These are phyloP conservation scores for Penaeus indicus DNA, from an alignment of 1,140 invertebrate genomes.

Conservation along the genomic window DNA sequence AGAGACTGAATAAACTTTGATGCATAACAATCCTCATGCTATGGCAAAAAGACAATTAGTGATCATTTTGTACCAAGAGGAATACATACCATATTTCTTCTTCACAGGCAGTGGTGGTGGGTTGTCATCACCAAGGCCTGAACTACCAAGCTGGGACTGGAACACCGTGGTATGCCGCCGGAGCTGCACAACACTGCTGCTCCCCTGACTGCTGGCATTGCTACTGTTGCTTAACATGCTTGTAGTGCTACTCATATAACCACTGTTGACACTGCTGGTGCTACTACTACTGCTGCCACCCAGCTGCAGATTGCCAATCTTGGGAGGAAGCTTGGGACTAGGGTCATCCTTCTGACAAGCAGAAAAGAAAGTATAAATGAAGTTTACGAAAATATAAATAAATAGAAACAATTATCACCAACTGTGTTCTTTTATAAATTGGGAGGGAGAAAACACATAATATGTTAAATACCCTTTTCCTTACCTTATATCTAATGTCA, in stretches of 20 bases:
- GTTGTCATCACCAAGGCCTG: slow-evolving; percentile 44
- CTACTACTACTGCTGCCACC: slow-evolving; percentile 48
- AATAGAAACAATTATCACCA: too few species aligned
- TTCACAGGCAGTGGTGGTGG: slow-evolving; percentile 92
- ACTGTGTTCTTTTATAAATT: too few species aligned
- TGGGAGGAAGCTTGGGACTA: slow-evolving; percentile 51
- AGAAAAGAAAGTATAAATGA: not conserved
- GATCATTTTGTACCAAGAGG: slow-evolving; percentile 36
- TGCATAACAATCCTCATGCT: not conserved
- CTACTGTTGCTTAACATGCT: slow-evolving; percentile 29
- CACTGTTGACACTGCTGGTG: slow-evolving; percentile 39
- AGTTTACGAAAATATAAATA: not conserved
- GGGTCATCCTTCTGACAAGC: slow-evolving; percentile 25
- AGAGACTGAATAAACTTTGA: too few species aligned
- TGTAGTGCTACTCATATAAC: slow-evolving; percentile 18
- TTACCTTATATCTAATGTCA: slow-evolving; percentile 26
- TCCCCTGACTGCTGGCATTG: slow-evolving; percentile 23
- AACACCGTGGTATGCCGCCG: slow-evolving; percentile 3
- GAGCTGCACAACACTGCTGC: slow-evolving; percentile 26
- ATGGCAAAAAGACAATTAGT: not conserved
- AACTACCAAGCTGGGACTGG: not conserved
- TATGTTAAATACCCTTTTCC: not conserved
- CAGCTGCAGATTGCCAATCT: not conserved
- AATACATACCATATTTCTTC: slow-evolving; percentile 85
- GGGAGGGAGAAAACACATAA: not conserved